Conservation (phyloP, 2,113 vertebrate genomes). For the Struthio camelus region DNA sequence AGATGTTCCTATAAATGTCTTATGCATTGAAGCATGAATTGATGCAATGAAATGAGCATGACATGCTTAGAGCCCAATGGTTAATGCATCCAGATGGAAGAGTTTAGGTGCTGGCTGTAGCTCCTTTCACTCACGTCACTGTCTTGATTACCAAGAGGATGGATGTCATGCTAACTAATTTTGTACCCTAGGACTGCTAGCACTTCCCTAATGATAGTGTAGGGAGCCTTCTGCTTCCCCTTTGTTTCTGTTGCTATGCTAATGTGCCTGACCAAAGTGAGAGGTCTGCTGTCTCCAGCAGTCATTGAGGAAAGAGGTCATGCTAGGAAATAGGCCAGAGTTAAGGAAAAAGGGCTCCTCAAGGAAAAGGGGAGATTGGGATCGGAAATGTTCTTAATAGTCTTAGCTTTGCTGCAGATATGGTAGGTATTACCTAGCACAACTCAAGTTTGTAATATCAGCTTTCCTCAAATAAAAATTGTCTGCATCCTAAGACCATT, state of each 20-base stretch:
- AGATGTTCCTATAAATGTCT: not conserved
- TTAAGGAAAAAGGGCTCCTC: not conserved
- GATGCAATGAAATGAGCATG: not conserved
- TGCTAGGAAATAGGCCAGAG: not conserved
- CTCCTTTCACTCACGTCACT: not conserved
- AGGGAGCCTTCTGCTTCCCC: not conserved
- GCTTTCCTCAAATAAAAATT: conserved; percentile 9
- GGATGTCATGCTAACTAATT: not conserved
- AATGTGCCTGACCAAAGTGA: not conserved
- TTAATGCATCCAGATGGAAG: not conserved
- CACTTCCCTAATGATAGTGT: not conserved
- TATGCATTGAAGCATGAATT: not conserved
- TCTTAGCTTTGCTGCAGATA: not conserved
- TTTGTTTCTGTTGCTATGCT: not conserved
- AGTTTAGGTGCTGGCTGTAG: not conserved
- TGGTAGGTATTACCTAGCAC: not conserved
- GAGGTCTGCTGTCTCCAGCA: not conserved
- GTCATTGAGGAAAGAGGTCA: not conserved
- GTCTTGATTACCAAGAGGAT: not conserved
- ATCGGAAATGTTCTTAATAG: not conserved
- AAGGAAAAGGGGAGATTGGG: not conserved
- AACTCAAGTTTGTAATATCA: not conserved
- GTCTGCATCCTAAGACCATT: not conserved
- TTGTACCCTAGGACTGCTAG: not conserved
- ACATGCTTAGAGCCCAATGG: not conserved